A percentile compares a stretch with the other conserved stretches of the same genome.
Evolutionary conservation across 1,140 invertebrate genomes (phyloP).

Genomic region (Bacillus rossius): DNA sequence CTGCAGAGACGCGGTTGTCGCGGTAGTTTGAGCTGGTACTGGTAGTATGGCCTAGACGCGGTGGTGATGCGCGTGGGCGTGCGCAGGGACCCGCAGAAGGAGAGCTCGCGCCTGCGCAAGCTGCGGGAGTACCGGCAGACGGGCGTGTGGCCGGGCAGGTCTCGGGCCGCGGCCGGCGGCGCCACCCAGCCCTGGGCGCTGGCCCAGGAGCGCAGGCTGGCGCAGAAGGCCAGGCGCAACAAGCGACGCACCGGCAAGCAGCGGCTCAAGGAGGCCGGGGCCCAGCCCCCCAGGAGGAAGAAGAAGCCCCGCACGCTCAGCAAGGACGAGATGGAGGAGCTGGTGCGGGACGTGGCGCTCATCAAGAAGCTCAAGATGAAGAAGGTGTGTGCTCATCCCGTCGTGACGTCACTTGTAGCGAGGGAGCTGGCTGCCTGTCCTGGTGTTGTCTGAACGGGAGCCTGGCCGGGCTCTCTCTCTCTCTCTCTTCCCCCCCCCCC

Average conservation of each 20-base stretch:
- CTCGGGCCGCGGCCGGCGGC: conserved; percentile 20
- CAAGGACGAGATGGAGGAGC: conserved; percentile 76
- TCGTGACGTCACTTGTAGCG: no score
- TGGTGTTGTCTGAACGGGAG: no score
- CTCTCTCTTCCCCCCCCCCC: no score
- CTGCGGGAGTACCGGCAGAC: conserved; percentile 64
- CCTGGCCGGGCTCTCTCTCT: no score
- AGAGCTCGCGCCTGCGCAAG: conserved; percentile 66
- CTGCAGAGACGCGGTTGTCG: no score
- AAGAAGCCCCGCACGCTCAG: conserved; percentile 47
- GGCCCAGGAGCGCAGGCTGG: conserved; percentile 67
- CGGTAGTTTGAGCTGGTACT: not conserved
- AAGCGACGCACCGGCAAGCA: conserved; percentile 52
- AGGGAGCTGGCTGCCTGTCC: no score
- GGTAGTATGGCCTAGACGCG: no score
- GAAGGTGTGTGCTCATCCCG: no score
- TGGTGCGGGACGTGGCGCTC: conserved; percentile 74
- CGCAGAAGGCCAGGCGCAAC: conserved; percentile 53
- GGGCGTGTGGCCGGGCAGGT: conserved; percentile 68
- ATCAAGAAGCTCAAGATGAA: conserved; percentile 87
- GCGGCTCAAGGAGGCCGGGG: conserved; percentile 42
- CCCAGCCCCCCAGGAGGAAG: conserved; percentile 34
- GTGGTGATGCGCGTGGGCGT: not conserved
- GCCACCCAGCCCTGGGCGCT: conserved; percentile 74
- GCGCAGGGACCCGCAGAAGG: conserved; percentile 61